Evolutionary conservation across 1,140 invertebrate genomes (phyloP), one percentile per base, ranked within the genome.

Genomic region (Saccostrea cuccullata): DNA sequence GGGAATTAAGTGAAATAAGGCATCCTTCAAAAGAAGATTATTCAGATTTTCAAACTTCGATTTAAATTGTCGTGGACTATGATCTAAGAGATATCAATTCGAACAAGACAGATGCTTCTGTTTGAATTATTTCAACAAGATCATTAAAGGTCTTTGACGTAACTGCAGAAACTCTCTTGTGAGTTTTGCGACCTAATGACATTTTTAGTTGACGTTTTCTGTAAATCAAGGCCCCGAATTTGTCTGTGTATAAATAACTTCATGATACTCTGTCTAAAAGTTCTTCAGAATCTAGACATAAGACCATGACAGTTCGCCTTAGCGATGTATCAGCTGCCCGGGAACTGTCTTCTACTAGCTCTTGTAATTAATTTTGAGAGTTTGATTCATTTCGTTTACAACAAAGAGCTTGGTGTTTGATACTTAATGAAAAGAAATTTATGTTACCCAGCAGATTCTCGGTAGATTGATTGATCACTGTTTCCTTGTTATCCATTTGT

Each of bases 161-260:
- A 77, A 77, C 70, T 30, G 70, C 70, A 77, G 12, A 30, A 73
- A 77, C 11, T 77, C 70, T 77, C 70, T 77, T 30, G 70, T 36
- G 70, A 77, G 70, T 77, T 77, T 11, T 77, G 30, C 70, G 30
- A 77, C 70, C 70, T 77, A 77, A 77, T 77, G 70, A 77, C 70
- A 77, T 77, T 77, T 77, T 77, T 77, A 77, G 70, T 77, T 77
- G 70, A 77, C 70, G 70, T 77, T 77, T 77, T 77, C 70, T 77
- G 15, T 77, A 77, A 77, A 77, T 77, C 70, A 77, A 36, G 70
- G 70, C 70, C 26, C 70, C 70, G 70, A 77, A 77, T 77, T 77
- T 77, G 70, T 77, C 70, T 77, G 8, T 30, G 70, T 77, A 77
- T 77, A 77, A 77, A 77, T 77, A 77, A 77, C 70, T 77, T 26